A percentile compares a stretch with the other conserved stretches of the same genome.
Conservation (phyloP, 1,140 invertebrate genomes). For the Penaeus japonicus region DNA sequence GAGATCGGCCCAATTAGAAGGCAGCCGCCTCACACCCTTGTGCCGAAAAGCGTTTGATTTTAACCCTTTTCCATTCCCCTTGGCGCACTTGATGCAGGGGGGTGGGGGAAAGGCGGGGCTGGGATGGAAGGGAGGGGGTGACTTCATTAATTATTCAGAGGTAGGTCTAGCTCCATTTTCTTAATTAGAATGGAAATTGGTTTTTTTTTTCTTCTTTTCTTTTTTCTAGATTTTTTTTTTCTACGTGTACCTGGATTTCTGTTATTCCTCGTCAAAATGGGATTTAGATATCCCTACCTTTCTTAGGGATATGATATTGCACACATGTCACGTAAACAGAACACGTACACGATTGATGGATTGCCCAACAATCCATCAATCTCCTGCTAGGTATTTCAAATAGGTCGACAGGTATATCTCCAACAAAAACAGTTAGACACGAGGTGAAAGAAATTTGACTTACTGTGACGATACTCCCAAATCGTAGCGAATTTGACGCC, state of each 20-base stretch:
- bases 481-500: no score
- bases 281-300: no score
- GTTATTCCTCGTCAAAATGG: no score
- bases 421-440: no score
- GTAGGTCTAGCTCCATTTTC: constrained; percentile 16
- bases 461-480: no score
- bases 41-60: constrained; percentile 44
- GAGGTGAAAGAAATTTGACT: no score
- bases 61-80: constrained; percentile 27
- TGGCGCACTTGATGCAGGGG: constrained; percentile 15
- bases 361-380: no score
- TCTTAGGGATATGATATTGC: no score
- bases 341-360: neutral
- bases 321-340: neutral
- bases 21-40: neutral
- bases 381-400: no score
- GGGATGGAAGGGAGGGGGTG: neutral
- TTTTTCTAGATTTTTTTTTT: neutral
- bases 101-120: neutral
- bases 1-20: constrained; percentile 41
- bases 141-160: constrained; percentile 31
- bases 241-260: no score
- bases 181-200: constrained; percentile 32
- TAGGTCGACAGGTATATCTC: no score
- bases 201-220: neutral